These are phyloP conservation scores for Pitangus sulphuratus DNA, from an alignment of 2,797 vertebrate species.

Conservation along the genomic window DNA sequence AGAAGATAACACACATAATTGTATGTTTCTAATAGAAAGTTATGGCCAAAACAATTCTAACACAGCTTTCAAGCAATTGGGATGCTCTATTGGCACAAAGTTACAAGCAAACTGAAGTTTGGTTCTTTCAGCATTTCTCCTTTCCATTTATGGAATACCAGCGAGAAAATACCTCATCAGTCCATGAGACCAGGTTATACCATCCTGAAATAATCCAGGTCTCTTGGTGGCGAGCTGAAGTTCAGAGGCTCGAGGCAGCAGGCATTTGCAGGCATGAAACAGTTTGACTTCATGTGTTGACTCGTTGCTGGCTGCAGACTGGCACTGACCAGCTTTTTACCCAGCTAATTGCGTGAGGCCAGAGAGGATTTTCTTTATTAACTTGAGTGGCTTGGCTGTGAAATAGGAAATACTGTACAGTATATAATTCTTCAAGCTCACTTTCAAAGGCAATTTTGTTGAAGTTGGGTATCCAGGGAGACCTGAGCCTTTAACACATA, in stretches of 20 bases:
- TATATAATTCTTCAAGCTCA: conserved; percentile 47
- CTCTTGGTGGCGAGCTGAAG: neutral
- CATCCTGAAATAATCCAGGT: neutral
- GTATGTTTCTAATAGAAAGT: neutral
- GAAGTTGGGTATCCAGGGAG: conserved; percentile 37
- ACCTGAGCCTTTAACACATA: neutral
- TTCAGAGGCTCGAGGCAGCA: neutral
- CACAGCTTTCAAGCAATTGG: neutral
- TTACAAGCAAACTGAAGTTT: neutral
- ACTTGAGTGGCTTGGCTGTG: conserved; percentile 68
- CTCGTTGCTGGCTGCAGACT: neutral
- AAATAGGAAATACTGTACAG: conserved; percentile 48
- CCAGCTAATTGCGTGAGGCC: conserved; percentile 43
- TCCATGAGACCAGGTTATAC: neutral
- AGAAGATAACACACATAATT: neutral
- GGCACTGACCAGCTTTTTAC: neutral
- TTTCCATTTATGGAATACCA: neutral
- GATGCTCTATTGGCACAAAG: neutral
- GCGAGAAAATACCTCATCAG: neutral
- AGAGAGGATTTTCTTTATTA: conserved; percentile 68
- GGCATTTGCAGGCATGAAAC: neutral
- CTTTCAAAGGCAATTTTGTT: conserved; percentile 64
- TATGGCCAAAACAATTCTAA: neutral
- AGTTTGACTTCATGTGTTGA: neutral
- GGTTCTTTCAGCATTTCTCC: neutral